Conservation (phyloP, 1,140 invertebrate species). For the Adelges cooleyi region DNA sequence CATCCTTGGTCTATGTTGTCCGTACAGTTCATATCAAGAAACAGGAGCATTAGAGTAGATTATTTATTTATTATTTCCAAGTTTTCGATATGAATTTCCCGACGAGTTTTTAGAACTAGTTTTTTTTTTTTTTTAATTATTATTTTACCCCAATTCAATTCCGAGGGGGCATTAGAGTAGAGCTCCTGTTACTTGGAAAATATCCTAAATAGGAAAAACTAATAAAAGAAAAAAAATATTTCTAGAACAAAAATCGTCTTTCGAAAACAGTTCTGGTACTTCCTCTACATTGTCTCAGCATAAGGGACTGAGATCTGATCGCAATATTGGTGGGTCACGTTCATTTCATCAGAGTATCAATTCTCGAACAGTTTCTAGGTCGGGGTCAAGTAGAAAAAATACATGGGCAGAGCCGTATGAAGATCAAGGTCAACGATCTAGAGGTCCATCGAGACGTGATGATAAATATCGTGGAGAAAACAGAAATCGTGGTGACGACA, state of each 20-base stretch:
- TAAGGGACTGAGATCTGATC: slow-evolving; percentile 18
- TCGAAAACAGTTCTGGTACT: slow-evolving; percentile 24
- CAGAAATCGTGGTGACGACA: neutral
- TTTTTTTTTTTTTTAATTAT: neutral
- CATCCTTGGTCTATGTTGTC: neutral
- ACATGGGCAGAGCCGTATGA: slow-evolving; percentile 18
- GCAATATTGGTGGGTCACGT: slow-evolving; percentile 10
- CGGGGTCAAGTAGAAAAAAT: slow-evolving; percentile 22
- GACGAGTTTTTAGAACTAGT: too few relatives aligned
- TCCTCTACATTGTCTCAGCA: slow-evolving; percentile 21
- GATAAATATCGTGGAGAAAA: slow-evolving; percentile 25
- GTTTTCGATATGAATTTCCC: too few relatives aligned
- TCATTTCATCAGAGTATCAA: slow-evolving; percentile 26
- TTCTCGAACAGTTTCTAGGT: slow-evolving; percentile 26
- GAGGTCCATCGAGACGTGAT: slow-evolving; percentile 13
- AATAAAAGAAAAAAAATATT: slow-evolving; percentile 21
- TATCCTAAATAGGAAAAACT: neutral
- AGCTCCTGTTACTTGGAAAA: slow-evolving; percentile 22
- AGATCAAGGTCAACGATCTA: slow-evolving; percentile 2
- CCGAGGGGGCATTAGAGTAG: neutral
- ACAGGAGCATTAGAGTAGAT: neutral
- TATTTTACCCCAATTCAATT: neutral
- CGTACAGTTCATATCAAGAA: slow-evolving; percentile 2
- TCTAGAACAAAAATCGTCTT: slow-evolving; percentile 24
- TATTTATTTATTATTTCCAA: too few relatives aligned